Evolutionary conservation across 1,140 invertebrate genomes (phyloP).

Genomic region (Drosophila sproati): DNA sequence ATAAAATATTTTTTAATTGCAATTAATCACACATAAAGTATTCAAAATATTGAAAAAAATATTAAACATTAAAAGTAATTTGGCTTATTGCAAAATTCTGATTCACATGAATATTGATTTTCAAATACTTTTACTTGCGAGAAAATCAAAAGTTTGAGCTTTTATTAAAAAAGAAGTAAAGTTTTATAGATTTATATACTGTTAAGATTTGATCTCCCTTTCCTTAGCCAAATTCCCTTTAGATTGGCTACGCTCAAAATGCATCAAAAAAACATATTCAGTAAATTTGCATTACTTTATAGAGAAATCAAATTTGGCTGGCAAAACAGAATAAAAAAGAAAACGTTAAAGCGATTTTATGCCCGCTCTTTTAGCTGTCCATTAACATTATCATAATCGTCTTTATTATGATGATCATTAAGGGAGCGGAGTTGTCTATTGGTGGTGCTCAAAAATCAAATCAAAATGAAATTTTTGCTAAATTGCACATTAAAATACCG

Average conservation of each 20-base stretch:
- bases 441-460: constrained; percentile 45
- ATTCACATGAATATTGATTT: too few relatives aligned
- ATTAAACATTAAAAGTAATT: too few relatives aligned
- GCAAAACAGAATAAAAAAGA: neutral
- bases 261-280: neutral
- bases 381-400: constrained; percentile 17
- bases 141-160: too few relatives aligned
- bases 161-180: too few relatives aligned
- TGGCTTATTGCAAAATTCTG: too few relatives aligned
- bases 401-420: constrained; percentile 21
- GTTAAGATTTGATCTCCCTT: too few relatives aligned
- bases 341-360: neutral
- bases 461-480: constrained; percentile 52
- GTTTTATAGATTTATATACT: too few relatives aligned
- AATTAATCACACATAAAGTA: too few relatives aligned
- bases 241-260: neutral
- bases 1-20: too few relatives aligned
- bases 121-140: too few relatives aligned
- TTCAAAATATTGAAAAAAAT: too few relatives aligned
- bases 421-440: constrained; percentile 10
- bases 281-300: neutral
- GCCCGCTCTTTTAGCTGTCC: neutral
- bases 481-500: constrained; percentile 67
- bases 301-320: neutral
- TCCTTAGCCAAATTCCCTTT: too few relatives aligned